Conservation (phyloP, 2,113 vertebrate species). For the Petroica traversi region DNA sequence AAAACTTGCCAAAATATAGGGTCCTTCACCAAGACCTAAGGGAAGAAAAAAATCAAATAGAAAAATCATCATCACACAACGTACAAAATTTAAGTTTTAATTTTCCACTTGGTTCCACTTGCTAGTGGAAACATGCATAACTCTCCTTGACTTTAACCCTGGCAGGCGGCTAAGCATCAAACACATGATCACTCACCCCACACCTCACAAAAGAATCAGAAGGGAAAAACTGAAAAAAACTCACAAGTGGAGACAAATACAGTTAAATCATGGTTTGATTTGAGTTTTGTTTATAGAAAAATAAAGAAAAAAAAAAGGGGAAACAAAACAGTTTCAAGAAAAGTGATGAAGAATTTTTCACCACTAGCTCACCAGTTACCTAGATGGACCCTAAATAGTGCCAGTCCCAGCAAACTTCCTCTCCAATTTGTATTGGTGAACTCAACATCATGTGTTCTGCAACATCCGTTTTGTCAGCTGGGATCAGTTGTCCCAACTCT, state of each 20-base stretch:
- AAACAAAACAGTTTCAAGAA: not conserved
- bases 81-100: not conserved
- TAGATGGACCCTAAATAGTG: not conserved
- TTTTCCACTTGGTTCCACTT: not conserved
- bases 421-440: not conserved
- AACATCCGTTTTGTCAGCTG: not conserved
- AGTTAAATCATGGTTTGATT: not conserved
- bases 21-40: slow-evolving; percentile 91
- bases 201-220: not conserved
- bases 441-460: not conserved
- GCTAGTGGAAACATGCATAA: not conserved
- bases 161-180: not conserved
- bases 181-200: not conserved
- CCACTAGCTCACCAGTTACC: not conserved
- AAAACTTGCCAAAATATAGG: slow-evolving; percentile 87
- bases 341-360: not conserved
- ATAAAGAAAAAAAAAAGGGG: not conserved
- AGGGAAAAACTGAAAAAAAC: not conserved
- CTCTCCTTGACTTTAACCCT: not conserved
- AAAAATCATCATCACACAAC: not conserved
- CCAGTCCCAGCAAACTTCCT: not conserved
- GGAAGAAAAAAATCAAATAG: not conserved
- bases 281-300: not conserved
- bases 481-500: not conserved
- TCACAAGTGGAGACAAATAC: not conserved